These are phyloP conservation scores for Diuraphis noxia DNA, from an alignment of 1,140 invertebrate species.

Conservation along the genomic window DNA sequence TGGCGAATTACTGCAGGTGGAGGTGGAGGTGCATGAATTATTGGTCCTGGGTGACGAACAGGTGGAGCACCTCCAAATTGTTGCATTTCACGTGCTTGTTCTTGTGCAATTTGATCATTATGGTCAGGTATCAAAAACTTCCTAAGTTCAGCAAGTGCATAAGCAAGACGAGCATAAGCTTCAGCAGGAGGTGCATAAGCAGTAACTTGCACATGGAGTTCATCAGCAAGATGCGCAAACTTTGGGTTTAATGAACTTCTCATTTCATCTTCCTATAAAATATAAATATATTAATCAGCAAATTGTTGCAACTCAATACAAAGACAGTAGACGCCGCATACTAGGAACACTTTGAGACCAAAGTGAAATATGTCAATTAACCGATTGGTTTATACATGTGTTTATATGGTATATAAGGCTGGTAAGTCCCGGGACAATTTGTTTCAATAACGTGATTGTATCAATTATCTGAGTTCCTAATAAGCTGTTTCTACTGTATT, in stretches of 20 bases:
- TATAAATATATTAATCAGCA: not conserved
- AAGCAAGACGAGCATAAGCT: slow-evolving; percentile 87
- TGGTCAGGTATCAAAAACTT: slow-evolving; percentile 68
- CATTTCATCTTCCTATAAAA: slow-evolving; percentile 81
- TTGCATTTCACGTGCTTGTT: slow-evolving; percentile 76
- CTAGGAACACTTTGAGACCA: too few relatives aligned
- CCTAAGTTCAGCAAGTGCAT: slow-evolving; percentile 77
- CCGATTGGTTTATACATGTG: too few relatives aligned
- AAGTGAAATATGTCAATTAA: too few relatives aligned
- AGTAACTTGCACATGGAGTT: slow-evolving; percentile 91
- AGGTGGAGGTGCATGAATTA: slow-evolving; percentile 60
- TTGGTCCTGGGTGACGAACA: slow-evolving; percentile 56
- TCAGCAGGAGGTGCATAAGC: slow-evolving; percentile 87
- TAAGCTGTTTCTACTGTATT: too few relatives aligned
- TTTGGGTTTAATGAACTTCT: slow-evolving; percentile 85
- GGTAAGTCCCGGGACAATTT: too few relatives aligned
- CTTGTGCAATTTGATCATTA: slow-evolving; percentile 79
- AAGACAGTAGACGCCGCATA: too few relatives aligned
- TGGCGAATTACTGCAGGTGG: slow-evolving; percentile 60
- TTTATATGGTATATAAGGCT: too few relatives aligned
- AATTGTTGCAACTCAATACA: not conserved
- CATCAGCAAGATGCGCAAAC: slow-evolving; percentile 88
- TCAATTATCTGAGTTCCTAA: too few relatives aligned
- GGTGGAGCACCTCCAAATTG: slow-evolving; percentile 59
- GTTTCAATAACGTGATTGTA: too few relatives aligned